These are phyloP conservation scores for Heterocephalus glaber DNA, from an alignment of 2,113 vertebrate species.

Conservation along the genomic window DNA sequence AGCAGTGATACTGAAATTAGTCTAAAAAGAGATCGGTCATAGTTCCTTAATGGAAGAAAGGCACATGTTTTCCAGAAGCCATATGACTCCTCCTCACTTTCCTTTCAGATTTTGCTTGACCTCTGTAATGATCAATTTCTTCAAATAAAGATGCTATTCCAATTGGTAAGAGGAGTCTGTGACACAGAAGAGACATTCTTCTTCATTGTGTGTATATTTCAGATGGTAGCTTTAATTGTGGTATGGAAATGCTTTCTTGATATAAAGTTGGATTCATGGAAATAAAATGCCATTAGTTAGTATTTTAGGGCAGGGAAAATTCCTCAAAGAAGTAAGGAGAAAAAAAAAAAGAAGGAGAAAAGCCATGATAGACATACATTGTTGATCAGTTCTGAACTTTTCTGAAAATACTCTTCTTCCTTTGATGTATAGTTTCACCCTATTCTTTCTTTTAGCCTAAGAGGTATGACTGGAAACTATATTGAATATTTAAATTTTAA, in stretches of 20 bases:
- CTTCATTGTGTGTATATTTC: not conserved
- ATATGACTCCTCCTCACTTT: too few relatives aligned
- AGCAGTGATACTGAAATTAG: too few relatives aligned
- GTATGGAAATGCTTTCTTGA: not conserved
- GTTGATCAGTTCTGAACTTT: not conserved
- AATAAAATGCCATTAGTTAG: not conserved
- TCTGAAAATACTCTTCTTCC: not conserved
- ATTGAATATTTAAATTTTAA: too few relatives aligned
- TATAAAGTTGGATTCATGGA: not conserved
- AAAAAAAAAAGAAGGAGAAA: not conserved
- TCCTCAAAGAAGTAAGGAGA: not conserved
- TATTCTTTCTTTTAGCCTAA: not conserved
- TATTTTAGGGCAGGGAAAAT: not conserved
- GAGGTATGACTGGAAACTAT: not conserved
- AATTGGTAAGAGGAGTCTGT: not conserved
- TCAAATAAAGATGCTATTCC: too few relatives aligned
- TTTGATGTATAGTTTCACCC: not conserved
- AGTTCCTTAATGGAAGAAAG: too few relatives aligned
- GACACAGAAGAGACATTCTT: not conserved
- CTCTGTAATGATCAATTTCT: too few relatives aligned
- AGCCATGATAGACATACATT: accelerated
- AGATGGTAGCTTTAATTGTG: not conserved
- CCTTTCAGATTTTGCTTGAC: too few relatives aligned
- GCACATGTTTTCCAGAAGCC: too few relatives aligned
- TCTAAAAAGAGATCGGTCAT: too few relatives aligned